A percentile compares a stretch with the other conserved stretches of the same genome.
phyloP scores from a whole-genome alignment of 53 echinoderm and acorn worm species.

The Antedon mediterranea region DNA sequence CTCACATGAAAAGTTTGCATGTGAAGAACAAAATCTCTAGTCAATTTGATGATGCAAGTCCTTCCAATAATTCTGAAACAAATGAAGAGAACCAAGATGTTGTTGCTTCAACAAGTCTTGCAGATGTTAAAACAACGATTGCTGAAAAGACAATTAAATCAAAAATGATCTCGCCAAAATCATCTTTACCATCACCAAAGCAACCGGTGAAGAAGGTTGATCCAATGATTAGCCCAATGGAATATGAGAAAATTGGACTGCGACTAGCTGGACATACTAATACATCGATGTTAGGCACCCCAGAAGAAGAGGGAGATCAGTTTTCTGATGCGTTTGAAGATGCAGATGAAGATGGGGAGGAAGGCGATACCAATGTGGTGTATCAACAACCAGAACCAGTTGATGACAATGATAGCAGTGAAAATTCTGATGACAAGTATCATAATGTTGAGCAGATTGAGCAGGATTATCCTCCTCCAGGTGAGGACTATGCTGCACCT shows the following conservation, averaged over 20 bases:
- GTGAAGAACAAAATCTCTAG: conserved; percentile 53
- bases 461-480: background rate
- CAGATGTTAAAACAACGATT: conserved; percentile 32
- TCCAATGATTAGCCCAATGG: conserved; percentile 77
- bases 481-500: conserved; percentile 22
- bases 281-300: conserved; percentile 40
- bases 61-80: background rate
- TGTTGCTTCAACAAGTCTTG: background rate
- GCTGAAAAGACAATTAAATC: conserved; percentile 63
- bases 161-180: conserved; percentile 15
- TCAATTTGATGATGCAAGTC: conserved; percentile 5
- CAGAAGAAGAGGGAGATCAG: conserved; percentile 70
- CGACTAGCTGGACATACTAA: conserved; percentile 80
- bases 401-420: background rate
- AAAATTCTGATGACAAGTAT: background rate
- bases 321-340: conserved; percentile 94
- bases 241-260: conserved; percentile 80
- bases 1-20: conserved; percentile 54
- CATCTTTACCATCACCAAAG: background rate
- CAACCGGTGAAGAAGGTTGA: background rate
- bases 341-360: conserved; percentile 29
- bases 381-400: no score
- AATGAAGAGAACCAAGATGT: background rate
- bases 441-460: background rate
- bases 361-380: background rate